These are phyloP conservation scores for Malurus leucopterus DNA, from an alignment of 2,797 vertebrate genomes.

Conservation along the genomic window DNA sequence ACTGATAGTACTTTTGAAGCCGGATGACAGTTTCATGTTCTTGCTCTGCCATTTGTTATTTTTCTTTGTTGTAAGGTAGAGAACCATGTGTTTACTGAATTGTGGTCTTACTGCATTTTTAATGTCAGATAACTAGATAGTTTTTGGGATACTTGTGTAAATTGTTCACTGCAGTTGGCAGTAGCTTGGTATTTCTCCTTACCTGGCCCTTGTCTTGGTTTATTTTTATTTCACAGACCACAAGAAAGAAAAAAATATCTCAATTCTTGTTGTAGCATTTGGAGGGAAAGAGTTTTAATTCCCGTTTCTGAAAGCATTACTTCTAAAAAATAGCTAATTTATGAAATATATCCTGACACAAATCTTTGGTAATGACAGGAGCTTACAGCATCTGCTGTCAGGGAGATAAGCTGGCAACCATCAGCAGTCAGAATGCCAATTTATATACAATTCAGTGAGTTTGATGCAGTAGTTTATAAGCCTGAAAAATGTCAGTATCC, in stretches of 20 bases:
- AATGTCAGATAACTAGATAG: background rate
- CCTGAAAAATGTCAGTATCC: background rate
- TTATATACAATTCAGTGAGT: background rate
- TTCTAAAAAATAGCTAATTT: background rate
- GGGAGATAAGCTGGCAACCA: background rate
- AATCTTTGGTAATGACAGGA: background rate
- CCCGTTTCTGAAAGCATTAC: background rate
- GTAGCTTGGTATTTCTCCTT: background rate
- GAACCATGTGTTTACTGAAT: background rate
- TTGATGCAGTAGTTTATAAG: background rate
- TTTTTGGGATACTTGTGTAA: background rate
- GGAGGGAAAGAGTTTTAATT: background rate
- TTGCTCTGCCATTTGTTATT: background rate
- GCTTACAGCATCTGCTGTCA: background rate
- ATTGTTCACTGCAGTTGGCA: background rate
- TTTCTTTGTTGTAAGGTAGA: background rate
- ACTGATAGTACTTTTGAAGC: background rate
- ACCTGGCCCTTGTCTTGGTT: background rate
- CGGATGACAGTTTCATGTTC: background rate
- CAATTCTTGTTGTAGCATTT: background rate
- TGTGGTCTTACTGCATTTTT: background rate
- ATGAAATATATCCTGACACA: background rate
- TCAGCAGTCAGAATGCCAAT: background rate
- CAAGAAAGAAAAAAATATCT: background rate
- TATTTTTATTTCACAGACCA: background rate